phyloP scores from a whole-genome alignment of 2,888 invertebrate genomes.

The Noctua fimbriata region DNA sequence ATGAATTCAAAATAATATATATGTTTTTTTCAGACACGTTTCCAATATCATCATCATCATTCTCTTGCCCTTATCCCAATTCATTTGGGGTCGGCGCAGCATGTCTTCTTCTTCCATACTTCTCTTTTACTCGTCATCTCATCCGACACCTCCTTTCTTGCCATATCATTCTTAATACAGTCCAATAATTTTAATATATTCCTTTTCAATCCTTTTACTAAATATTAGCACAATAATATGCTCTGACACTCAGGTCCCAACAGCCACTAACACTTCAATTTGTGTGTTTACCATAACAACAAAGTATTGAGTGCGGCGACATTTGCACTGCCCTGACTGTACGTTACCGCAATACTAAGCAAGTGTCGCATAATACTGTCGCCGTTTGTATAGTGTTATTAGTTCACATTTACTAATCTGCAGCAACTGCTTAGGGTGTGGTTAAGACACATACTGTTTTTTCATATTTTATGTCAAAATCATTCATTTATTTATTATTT shows the following conservation, averaged over 20 bases:
- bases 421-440: slow-evolving; percentile 21
- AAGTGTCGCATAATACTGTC: slow-evolving; percentile 34
- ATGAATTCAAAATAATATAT: no score
- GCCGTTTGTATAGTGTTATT: slow-evolving; percentile 45
- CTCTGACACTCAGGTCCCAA: neutral
- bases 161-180: no score
- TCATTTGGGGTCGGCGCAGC: no score
- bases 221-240: slow-evolving; percentile 3
- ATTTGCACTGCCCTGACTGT: slow-evolving; percentile 18
- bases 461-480: neutral
- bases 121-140: no score
- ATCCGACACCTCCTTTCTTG: no score
- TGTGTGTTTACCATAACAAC: slow-evolving; percentile 38
- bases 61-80: no score
- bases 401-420: slow-evolving; percentile 50
- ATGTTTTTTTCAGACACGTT: no score
- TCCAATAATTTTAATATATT: no score
- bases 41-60: no score
- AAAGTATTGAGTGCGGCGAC: slow-evolving; percentile 17
- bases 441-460: neutral
- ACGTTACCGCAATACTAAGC: slow-evolving; percentile 44
- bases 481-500: no score
- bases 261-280: slow-evolving; percentile 15
- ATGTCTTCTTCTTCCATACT: no score
- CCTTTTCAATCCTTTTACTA: no score